Evolutionary conservation across 2,888 invertebrate genomes (phyloP).

Genomic region (Drosophila imparisetae): DNA sequence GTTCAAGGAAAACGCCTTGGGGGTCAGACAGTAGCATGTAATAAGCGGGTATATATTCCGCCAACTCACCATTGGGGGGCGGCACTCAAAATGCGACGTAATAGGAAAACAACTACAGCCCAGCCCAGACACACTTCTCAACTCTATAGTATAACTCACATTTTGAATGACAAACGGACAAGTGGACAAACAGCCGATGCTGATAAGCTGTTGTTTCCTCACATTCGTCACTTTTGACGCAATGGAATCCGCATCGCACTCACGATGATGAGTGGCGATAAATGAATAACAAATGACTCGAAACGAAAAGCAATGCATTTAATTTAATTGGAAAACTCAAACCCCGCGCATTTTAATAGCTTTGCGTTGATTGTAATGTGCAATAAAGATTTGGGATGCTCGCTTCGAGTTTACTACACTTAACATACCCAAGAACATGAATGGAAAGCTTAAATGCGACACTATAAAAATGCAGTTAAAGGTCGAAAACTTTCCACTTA

Average conservation of each 20-base stretch:
- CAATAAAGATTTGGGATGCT: neutral
- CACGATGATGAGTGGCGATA: slow-evolving; percentile 47
- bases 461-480: neutral
- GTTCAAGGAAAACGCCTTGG: slow-evolving; percentile 76
- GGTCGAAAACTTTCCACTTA: neutral
- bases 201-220: slow-evolving; percentile 55
- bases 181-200: slow-evolving; percentile 30
- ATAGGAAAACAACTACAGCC: slow-evolving; percentile 32
- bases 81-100: slow-evolving; percentile 43
- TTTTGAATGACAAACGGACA: slow-evolving; percentile 52
- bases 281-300: slow-evolving; percentile 51
- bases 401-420: neutral
- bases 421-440: neutral
- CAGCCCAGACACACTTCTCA: neutral
- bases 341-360: slow-evolving; percentile 45
- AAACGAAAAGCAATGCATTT: slow-evolving; percentile 17
- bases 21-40: slow-evolving; percentile 38
- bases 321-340: slow-evolving; percentile 40
- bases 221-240: slow-evolving; percentile 53
- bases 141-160: slow-evolving; percentile 1
- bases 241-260: slow-evolving; percentile 33
- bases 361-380: slow-evolving; percentile 11
- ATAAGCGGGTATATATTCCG: slow-evolving; percentile 2
- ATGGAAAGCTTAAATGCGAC: neutral
- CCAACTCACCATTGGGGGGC: slow-evolving; percentile 28